A percentile compares a stretch with the other conserved stretches of the same genome.
These are phyloP conservation scores for Agelaius tricolor DNA, from an alignment of 2,113 vertebrate species.

Conservation along the genomic window DNA sequence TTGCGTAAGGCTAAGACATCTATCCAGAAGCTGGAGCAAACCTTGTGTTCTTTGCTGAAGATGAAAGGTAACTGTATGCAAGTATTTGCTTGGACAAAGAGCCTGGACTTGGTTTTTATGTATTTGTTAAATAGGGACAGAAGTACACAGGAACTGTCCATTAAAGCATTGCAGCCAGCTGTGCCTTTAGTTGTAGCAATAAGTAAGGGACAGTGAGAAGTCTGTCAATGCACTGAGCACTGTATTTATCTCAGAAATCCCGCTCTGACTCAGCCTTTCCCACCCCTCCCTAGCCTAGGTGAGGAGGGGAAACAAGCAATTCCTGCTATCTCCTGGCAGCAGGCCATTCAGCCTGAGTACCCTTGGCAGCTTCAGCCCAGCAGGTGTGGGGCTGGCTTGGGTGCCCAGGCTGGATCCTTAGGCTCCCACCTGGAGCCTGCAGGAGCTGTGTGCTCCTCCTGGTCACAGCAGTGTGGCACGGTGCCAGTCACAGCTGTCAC, in stretches of 20 bases:
- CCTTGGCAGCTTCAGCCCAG: neutral
- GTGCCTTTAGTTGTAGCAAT: neutral
- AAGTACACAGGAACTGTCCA: neutral
- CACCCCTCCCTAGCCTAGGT: neutral
- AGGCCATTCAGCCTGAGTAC: neutral
- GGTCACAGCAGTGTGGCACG: accelerated
- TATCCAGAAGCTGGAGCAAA: slow-evolving; percentile 79
- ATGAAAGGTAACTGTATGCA: slow-evolving; percentile 77
- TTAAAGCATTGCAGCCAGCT: neutral
- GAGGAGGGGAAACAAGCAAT: neutral
- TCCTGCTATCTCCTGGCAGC: neutral
- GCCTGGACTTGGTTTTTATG: neutral
- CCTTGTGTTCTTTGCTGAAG: slow-evolving; percentile 77
- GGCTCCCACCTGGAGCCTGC: neutral
- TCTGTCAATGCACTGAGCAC: neutral
- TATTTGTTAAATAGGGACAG: neutral
- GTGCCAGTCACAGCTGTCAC: neutral
- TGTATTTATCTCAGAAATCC: neutral
- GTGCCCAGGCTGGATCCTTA: neutral
- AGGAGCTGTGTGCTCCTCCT: neutral
- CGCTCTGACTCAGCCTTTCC: neutral
- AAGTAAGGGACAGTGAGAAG: neutral
- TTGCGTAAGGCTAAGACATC: slow-evolving; percentile 77
- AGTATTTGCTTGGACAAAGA: neutral
- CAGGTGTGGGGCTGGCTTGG: neutral